A percentile compares a stretch with the other conserved stretches of the same genome.
phyloP scores from a whole-genome alignment of 1,140 invertebrate genomes.

The Drosophila micromelanica region DNA sequence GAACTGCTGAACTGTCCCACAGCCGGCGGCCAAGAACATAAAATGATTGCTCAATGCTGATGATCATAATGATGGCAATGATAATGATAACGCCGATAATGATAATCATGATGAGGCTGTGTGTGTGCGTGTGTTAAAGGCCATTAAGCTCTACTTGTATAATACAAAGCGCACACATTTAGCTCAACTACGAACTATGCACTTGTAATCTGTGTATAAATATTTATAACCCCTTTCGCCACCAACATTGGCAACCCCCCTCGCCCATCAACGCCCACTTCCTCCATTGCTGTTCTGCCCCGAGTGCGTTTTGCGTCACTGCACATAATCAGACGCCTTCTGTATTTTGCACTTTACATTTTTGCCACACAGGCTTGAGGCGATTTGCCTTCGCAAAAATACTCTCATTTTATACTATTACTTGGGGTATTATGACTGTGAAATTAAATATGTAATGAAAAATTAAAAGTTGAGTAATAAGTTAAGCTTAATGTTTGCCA shows the following conservation, averaged over 20 bases:
- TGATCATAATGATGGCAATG: constrained; percentile 40
- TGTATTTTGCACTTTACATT: constrained; percentile 47
- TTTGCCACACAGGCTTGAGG: constrained; percentile 25
- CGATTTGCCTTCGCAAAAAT: constrained; percentile 1
- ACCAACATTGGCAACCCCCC: not conserved
- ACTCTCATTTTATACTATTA: not conserved
- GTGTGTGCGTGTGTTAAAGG: constrained; percentile 63
- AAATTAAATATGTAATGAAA: not conserved
- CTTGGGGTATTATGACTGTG: not conserved
- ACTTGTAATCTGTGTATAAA: constrained; percentile 67
- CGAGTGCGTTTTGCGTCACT: constrained; percentile 51
- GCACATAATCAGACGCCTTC: constrained; percentile 59
- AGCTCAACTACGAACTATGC: constrained; percentile 64
- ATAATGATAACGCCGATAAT: constrained; percentile 37
- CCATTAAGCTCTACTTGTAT: constrained; percentile 79
- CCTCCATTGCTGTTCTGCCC: not conserved
- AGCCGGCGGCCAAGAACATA: constrained; percentile 33
- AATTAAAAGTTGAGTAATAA: too few relatives aligned
- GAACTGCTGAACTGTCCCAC: not conserved
- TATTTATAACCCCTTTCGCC: constrained; percentile 49
- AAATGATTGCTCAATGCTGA: constrained; percentile 46
- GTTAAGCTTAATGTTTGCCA: too few relatives aligned
- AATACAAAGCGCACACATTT: constrained; percentile 79
- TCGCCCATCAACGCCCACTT: not conserved
- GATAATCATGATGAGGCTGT: constrained; percentile 32